Base-by-base conservation (phyloP, 2,797 vertebrate species). In the Sebastes dallii region DNA sequence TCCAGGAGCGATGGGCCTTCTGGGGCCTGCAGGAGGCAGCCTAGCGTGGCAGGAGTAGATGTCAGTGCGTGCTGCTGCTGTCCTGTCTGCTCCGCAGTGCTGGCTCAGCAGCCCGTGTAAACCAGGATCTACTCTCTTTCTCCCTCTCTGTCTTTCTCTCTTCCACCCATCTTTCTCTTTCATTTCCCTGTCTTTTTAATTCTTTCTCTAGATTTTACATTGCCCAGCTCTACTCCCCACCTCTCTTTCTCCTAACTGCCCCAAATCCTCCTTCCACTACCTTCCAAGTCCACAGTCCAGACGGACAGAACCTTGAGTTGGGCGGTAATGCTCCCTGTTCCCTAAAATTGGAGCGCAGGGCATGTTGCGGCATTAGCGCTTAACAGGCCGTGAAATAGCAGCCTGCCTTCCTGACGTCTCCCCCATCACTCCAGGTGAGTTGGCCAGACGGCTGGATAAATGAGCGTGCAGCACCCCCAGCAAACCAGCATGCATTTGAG, bases 361-460 rank as follows among this genome's bases (percentile, higher is more conserved):
- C 94, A 95, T 96, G 96, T 97, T 97, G 96, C 94, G 79, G 94
- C 96, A 96, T 98, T 97, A 97, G 96, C 94, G 96, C 95, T 97
- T 98, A 98, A 97, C 97, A 97, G 97, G 97, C 96, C 96, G 96
- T 97, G 97, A 98, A 98, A 97, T 97, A 97, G 96, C 96, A 95
- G 95, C 95, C 97, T 96, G 96, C 96, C 96, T 96, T 89, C 87
- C 90, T 96, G 97, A 97, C 95, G 89, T 95, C 91, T 95, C 93
- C 91, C 92, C 94, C 96, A 96, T 96, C 97, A 94, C 95, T 96
- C 95, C 96, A 94, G 95, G 94, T 80, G 94, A 95, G 95, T 92
- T 92, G 89, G 93, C 94, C 95, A 94, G 96, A 95, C 95, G 95
- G 80, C 91, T 90, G 96, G 96, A 97, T 96, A 96, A 97, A 97